Percentiles rank a stretch among this genome's conserved stretches.
Evolutionary conservation across 2,888 invertebrate genomes (phyloP).

Genomic region (Polydrusus pterygomalis): DNA sequence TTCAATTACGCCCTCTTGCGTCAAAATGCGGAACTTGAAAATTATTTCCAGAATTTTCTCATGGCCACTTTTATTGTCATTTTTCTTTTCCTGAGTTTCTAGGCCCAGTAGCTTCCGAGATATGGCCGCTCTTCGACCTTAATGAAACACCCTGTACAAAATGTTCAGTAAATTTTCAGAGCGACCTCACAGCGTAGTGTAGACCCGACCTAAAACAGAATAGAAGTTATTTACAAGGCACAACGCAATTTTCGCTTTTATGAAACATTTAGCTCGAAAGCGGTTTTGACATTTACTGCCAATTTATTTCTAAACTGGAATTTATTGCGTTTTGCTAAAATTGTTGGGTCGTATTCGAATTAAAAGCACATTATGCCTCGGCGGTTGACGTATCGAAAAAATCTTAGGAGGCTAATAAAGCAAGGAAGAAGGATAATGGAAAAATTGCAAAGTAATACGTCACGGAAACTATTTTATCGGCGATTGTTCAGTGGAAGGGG

Average conservation of each 20-base stretch:
- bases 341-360: conserved; percentile 17
- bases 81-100: too few relatives aligned
- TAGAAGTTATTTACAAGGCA: conserved; percentile 2
- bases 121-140: too few relatives aligned
- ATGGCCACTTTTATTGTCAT: too few relatives aligned
- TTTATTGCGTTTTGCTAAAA: conserved; percentile 18
- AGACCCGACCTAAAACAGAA: not conserved
- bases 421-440: not conserved
- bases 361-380: conserved; percentile 9
- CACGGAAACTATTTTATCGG: too few relatives aligned
- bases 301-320: conserved; percentile 18
- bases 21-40: not conserved
- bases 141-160: not conserved
- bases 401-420: not conserved
- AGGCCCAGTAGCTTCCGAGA: too few relatives aligned
- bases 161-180: not conserved
- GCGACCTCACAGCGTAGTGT: not conserved
- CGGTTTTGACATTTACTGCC: conserved; percentile 36
- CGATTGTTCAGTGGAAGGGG: too few relatives aligned
- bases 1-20: too few relatives aligned
- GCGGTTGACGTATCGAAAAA: not conserved
- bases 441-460: too few relatives aligned
- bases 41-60: too few relatives aligned
- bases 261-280: conserved; percentile 28
- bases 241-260: conserved; percentile 8